These are phyloP conservation scores for Lepidurus couesii DNA, from an alignment of 1,140 invertebrate genomes.

Conservation along the genomic window DNA sequence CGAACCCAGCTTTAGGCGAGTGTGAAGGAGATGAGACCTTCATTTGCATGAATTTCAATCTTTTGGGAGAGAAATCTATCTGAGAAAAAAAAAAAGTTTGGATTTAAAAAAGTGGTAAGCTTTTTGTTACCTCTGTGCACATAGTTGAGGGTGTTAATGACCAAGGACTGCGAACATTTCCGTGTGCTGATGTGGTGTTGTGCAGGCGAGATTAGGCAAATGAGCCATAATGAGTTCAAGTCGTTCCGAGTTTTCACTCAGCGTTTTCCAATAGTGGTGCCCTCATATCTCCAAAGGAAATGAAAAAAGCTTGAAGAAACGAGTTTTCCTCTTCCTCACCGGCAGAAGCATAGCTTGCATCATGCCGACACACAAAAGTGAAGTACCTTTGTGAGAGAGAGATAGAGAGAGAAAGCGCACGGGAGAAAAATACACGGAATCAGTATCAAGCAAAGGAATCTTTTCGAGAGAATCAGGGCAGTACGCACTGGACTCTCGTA, in stretches of 20 bases:
- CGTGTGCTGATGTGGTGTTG: not conserved
- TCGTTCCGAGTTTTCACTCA: conserved; percentile 5
- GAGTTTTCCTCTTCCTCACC: too few species aligned
- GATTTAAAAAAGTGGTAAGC: not conserved
- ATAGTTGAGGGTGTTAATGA: not conserved
- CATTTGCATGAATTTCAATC: not conserved
- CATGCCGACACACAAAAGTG: too few species aligned
- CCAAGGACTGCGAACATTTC: not conserved
- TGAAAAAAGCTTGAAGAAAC: not conserved
- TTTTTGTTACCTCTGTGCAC: not conserved
- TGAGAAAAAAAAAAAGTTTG: too few species aligned
- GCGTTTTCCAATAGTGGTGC: conserved; percentile 1
- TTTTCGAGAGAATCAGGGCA: too few species aligned
- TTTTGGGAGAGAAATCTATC: not conserved
- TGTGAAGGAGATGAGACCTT: not conserved
- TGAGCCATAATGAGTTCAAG: conserved; percentile 17
- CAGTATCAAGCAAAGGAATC: too few species aligned
- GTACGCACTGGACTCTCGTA: not conserved
- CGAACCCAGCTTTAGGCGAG: not conserved
- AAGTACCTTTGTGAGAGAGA: not conserved
- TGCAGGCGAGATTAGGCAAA: not conserved
- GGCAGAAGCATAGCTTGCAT: not conserved
- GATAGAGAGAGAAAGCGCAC: not conserved
- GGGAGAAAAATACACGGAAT: not conserved
- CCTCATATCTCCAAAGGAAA: not conserved